These are phyloP conservation scores for Ennomos fuscantarius DNA, from an alignment of 2,888 invertebrate species.

Conservation along the genomic window DNA sequence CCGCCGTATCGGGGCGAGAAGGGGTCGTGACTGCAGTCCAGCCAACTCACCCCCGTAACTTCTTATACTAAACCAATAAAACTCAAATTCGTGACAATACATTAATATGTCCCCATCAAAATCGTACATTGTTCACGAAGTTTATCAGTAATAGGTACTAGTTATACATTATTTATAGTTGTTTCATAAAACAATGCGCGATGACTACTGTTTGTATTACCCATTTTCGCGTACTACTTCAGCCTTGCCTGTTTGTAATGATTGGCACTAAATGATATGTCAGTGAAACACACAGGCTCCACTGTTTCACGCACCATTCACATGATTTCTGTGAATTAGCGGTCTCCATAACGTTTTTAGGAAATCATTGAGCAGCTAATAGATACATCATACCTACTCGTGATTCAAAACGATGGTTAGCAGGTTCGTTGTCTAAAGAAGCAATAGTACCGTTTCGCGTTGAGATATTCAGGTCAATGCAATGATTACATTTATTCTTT, in stretches of 20 bases:
- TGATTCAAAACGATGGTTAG: constrained; percentile 46
- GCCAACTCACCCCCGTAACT: no score
- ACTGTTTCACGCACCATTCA: constrained; percentile 33
- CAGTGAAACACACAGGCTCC: constrained; percentile 24
- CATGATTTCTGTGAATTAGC: constrained; percentile 73
- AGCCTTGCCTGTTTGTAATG: constrained; percentile 32
- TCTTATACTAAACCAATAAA: neutral
- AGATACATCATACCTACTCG: constrained; percentile 66
- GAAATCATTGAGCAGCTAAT: constrained; percentile 76
- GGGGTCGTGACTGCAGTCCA: no score
- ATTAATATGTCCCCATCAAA: no score
- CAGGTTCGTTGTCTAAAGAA: constrained; percentile 39
- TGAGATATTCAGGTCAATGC: constrained; percentile 2
- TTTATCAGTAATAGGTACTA: no score
- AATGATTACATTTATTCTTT: neutral
- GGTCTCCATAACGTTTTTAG: constrained; percentile 58
- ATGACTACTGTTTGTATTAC: constrained; percentile 5
- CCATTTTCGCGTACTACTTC: constrained; percentile 22
- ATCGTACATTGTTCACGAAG: no score
- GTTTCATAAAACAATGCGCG: no score
- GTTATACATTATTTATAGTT: no score
- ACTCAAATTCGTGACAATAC: no score
- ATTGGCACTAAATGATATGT: constrained; percentile 39
- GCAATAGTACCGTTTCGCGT: constrained; percentile 23
- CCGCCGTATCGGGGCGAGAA: no score